Percentiles rank a stretch among this genome's conserved stretches.
These are phyloP conservation scores for Anolis apletophallus DNA, from an alignment of 2,797 vertebrate species.

Conservation along the genomic window DNA sequence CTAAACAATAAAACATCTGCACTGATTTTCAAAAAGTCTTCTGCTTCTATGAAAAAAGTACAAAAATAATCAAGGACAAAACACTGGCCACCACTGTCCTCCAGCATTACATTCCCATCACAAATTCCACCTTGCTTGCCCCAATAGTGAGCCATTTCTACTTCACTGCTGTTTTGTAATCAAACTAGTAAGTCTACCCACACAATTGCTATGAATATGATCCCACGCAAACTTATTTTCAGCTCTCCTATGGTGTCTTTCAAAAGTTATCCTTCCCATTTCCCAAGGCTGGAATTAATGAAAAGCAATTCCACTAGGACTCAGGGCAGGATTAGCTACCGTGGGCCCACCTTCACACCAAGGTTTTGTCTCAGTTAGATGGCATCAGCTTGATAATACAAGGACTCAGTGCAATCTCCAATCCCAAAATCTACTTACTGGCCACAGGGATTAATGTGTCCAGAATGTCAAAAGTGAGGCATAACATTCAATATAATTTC, in stretches of 20 bases:
- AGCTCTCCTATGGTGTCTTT: neutral
- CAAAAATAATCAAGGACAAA: neutral
- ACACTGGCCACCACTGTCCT: neutral
- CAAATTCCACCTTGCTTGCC: neutral
- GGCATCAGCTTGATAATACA: neutral
- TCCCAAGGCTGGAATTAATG: neutral
- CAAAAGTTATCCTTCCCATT: neutral
- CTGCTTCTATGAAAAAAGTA: neutral
- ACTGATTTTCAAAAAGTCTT: no score
- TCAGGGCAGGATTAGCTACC: neutral
- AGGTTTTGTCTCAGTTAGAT: neutral
- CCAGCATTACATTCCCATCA: neutral
- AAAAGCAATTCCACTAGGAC: neutral
- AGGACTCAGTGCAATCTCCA: no score
- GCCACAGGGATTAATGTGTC: no score
- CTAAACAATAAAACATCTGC: no score
- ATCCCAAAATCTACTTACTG: no score
- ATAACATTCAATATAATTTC: no score
- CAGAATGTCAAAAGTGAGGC: no score
- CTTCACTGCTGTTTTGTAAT: neutral
- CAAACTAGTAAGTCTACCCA: neutral
- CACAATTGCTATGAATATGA: constrained; percentile 1
- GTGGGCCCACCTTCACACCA: neutral
- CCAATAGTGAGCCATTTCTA: neutral
- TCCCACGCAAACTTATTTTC: neutral